A percentile compares a stretch with the other conserved stretches of the same genome.
Conservation (phyloP, 2,888 invertebrate species). For the Calameuta idolon region DNA sequence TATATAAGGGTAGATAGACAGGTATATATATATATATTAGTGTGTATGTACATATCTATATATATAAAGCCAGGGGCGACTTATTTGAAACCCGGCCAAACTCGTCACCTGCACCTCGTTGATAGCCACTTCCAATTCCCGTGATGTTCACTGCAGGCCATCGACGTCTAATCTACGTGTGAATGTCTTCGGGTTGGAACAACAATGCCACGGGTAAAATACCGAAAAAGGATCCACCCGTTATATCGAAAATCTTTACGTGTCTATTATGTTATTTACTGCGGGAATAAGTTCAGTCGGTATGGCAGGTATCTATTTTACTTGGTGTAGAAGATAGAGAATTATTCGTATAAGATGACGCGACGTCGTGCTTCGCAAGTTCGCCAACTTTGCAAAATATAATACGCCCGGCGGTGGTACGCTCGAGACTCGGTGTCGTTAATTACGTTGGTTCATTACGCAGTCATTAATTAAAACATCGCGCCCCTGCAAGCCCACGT, state of each 20-base stretch:
- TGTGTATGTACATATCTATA: neutral
- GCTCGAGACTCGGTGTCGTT: slow-evolving; percentile 22
- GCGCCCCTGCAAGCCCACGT: slow-evolving; percentile 16
- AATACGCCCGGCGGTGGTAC: neutral
- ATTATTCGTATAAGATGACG: neutral
- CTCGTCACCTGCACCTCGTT: slow-evolving; percentile 41
- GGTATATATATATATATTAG: neutral
- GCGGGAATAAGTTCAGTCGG: neutral
- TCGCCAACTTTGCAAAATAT: neutral
- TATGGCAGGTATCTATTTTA: neutral
- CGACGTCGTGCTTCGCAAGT: neutral
- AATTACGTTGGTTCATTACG: slow-evolving; percentile 34
- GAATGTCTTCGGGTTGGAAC: slow-evolving; percentile 33
- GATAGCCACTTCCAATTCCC: slow-evolving; percentile 46
- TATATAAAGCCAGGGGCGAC: neutral
- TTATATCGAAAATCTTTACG: neutral
- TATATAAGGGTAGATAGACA: neutral
- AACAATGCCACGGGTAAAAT: neutral
- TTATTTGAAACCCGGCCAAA: slow-evolving; percentile 47
- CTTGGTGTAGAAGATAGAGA: neutral
- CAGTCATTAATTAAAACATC: slow-evolving; percentile 38
- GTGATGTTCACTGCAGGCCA: slow-evolving; percentile 18
- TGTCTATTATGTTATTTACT: neutral
- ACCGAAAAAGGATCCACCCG: neutral
- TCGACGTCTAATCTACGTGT: slow-evolving; percentile 47